Evolutionary conservation across 2,797 vertebrate genomes (phyloP).

Genomic region (Propithecus deckenii): DNA sequence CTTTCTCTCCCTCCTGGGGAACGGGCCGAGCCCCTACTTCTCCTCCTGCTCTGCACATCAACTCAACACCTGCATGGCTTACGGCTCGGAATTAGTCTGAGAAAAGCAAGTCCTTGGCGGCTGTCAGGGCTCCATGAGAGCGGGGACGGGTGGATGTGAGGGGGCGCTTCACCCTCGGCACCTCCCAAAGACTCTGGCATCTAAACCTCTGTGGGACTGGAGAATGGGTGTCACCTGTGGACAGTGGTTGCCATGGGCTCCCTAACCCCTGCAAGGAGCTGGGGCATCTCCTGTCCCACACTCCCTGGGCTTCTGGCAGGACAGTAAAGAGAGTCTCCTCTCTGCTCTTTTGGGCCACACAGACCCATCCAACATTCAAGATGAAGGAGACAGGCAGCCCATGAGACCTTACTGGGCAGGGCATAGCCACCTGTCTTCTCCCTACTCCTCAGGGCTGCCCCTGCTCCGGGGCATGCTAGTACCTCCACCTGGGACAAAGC

Average conservation of each 20-base stretch:
- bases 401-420: conserved; percentile 88
- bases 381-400: conserved; percentile 93
- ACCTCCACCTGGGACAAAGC: conserved; percentile 93
- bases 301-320: conserved; percentile 82
- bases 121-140: conserved; percentile 64
- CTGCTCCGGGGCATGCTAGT: conserved; percentile 95
- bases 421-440: conserved; percentile 91
- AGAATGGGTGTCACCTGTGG: background rate
- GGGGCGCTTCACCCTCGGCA: conserved; percentile 25
- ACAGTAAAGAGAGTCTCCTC: conserved; percentile 79
- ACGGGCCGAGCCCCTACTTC: conserved; percentile 59
- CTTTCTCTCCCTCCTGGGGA: conserved; percentile 68
- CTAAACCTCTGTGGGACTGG: background rate
- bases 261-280: conserved; percentile 78
- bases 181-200: conserved; percentile 78
- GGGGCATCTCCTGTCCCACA: conserved; percentile 82
- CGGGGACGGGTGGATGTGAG: background rate
- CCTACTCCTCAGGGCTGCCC: conserved; percentile 91
- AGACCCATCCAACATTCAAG: conserved; percentile 94
- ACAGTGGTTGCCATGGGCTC: conserved; percentile 44
- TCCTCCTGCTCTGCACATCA: conserved; percentile 84
- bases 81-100: conserved; percentile 86
- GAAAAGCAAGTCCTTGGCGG: conserved; percentile 86
- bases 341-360: conserved; percentile 86
- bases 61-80: conserved; percentile 84